Percentiles rank a stretch among this genome's conserved stretches.
Conservation (phyloP, 2,797 vertebrate genomes). For the Onychomys leucogaster region DNA sequence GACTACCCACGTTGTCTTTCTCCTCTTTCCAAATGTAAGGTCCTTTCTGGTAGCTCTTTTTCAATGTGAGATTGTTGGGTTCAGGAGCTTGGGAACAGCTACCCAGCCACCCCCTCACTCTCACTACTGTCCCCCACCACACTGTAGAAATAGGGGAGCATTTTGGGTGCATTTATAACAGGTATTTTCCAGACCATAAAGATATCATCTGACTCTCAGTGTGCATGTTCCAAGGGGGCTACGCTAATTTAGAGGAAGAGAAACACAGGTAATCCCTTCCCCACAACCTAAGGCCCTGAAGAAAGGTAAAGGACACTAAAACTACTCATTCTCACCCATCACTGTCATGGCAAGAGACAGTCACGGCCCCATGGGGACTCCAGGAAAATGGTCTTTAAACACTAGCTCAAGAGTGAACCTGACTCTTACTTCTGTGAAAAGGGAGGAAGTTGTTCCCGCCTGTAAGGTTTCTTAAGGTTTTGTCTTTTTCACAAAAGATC, state of each 20-base stretch:
- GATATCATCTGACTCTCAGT: background rate
- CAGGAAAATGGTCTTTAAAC: background rate
- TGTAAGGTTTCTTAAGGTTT: background rate
- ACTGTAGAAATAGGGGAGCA: background rate
- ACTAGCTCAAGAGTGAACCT: background rate
- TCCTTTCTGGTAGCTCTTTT: background rate
- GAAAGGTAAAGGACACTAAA: background rate
- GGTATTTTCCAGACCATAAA: background rate
- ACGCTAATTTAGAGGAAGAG: background rate
- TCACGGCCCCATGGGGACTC: background rate
- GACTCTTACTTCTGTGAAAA: background rate
- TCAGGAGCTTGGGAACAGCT: background rate
- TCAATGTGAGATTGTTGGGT: background rate
- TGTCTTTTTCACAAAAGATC: background rate
- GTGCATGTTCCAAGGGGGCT: background rate
- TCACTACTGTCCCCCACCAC: no score
- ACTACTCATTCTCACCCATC: background rate
- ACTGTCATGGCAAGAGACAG: background rate
- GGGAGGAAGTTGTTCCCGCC: background rate
- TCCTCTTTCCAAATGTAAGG: background rate
- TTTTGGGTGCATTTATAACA: background rate
- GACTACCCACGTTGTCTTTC: background rate
- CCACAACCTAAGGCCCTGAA: background rate
- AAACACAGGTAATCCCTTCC: background rate
- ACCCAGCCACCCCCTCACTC: no score